Evolutionary conservation across 2,888 invertebrate species (phyloP), one percentile per base, ranked within the genome.

Genomic region (Zhuqinia jingwanae): DNA sequence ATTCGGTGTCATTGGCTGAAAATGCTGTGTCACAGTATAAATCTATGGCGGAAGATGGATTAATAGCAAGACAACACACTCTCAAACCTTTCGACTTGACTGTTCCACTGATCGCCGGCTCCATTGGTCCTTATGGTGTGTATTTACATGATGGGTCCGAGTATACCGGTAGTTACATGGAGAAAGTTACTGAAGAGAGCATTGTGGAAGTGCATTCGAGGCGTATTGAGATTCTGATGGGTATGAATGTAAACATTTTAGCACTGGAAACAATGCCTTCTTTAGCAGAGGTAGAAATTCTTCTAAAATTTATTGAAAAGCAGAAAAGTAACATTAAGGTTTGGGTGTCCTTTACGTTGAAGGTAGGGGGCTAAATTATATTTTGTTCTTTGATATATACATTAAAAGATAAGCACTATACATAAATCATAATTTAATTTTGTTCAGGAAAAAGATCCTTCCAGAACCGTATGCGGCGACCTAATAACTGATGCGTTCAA

Each of bases 211-310:
- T 97, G 96, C 98, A 99, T 93, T 94, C 95, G 82, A 95, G 96
- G 0, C 94, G 98, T 65, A 95, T 98, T 42, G 94, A 95, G 91
- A 95, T 96, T 0, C 93, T 98, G 36, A 92, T 97, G 22, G 95
- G 96, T 89, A 96, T 95, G 1, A 97, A 97, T 0, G 96, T 96
- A 1, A 97, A 98, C 92, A 92, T 97, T 6, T 92, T 99, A 88
- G 98, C 97, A 0, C 93, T 98, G 90, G 98, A 99, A 93, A 99
- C 99, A 0, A 96, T 98, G 91, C 98, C 99, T 8, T 96, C 97
- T 90, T 94, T 95, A 73, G 92, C 93, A 85, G 98, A 99, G 93
- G 98, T 97, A 0, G 95, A 96, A 92, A 96, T 96, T 92, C 92
- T 98, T 30, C 94, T 97, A 25, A 95, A 96, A 88, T 93, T 97